phyloP scores from a whole-genome alignment of 2,113 vertebrate genomes.

The Dromiciops gliroides region DNA sequence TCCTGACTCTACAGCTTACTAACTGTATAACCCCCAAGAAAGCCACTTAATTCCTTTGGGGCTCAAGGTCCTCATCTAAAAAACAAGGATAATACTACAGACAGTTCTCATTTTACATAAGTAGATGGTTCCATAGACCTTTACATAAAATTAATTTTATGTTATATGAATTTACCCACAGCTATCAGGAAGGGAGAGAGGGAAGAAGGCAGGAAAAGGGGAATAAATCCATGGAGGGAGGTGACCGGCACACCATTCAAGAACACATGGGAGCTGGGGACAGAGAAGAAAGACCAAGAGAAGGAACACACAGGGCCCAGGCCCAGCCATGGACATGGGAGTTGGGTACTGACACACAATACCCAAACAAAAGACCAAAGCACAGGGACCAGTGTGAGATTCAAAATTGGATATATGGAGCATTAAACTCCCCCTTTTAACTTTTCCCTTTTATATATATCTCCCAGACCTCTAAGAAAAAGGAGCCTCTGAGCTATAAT shows the following conservation, averaged over 20 bases:
- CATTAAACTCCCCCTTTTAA: no score
- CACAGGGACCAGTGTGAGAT: neutral
- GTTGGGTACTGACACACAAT: neutral
- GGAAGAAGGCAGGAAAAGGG: neutral
- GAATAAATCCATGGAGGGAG: neutral
- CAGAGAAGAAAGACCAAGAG: neutral
- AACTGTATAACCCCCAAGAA: neutral
- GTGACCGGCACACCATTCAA: no score
- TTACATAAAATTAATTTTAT: neutral
- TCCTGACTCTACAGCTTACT: neutral
- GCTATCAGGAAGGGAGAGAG: neutral
- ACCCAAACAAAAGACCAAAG: neutral
- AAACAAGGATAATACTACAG: neutral
- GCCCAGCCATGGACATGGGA: neutral
- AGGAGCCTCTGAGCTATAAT: no score
- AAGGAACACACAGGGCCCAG: neutral
- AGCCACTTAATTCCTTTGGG: neutral
- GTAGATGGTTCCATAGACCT: neutral
- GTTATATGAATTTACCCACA: neutral
- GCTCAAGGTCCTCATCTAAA: neutral
- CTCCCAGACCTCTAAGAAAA: no score
- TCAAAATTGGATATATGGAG: no score
- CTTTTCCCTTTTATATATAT: no score
- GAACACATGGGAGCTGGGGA: neutral
- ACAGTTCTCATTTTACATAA: neutral